These are phyloP conservation scores for Musca vetustissima DNA, from an alignment of 1,140 invertebrate genomes.

Conservation along the genomic window DNA sequence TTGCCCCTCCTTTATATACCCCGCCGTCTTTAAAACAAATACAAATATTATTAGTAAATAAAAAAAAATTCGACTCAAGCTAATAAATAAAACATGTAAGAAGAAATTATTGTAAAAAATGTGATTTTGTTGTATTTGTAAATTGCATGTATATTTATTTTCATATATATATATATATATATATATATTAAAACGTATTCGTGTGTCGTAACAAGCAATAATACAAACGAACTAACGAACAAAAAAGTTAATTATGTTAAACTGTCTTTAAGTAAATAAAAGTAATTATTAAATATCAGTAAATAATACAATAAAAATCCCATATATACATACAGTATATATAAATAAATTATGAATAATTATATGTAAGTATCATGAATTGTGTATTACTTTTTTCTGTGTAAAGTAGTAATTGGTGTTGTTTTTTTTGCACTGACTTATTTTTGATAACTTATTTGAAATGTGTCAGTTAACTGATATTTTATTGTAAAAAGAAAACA, in stretches of 20 bases:
- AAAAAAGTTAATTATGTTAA: slow-evolving; percentile 15
- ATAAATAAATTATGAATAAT: not conserved
- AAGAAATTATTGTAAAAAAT: no score
- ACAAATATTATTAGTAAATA: no score
- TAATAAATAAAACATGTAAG: no score
- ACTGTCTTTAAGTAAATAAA: slow-evolving; percentile 16
- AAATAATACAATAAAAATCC: not conserved
- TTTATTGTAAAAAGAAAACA: no score
- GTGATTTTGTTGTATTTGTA: no score
- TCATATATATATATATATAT: not conserved
- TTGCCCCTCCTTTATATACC: no score
- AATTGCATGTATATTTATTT: not conserved
- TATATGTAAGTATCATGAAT: no score
- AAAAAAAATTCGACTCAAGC: no score
- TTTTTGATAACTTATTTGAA: slow-evolving; percentile 13
- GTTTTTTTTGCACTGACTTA: no score
- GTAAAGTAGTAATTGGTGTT: slow-evolving; percentile 1
- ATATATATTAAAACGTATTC: not conserved
- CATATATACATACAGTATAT: not conserved
- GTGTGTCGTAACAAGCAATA: not conserved
- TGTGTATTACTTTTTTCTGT: no score
- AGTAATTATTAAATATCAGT: not conserved
- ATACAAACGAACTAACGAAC: not conserved
- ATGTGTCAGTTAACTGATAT: slow-evolving; percentile 10
- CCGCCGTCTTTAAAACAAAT: no score